phyloP scores from a whole-genome alignment of 2,888 invertebrate species.

The Venusia cambrica region DNA sequence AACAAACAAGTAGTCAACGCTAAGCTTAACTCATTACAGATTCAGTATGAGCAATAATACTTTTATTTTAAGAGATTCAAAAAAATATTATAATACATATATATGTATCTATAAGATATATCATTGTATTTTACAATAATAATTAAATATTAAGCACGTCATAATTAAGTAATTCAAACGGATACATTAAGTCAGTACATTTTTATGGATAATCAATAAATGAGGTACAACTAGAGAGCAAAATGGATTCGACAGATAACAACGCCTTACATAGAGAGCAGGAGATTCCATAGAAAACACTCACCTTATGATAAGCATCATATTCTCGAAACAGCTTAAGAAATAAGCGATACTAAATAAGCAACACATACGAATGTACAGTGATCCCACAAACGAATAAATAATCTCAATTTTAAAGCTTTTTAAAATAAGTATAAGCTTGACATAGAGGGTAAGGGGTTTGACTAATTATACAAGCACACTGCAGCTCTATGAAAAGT shows the following conservation, averaged over 20 bases:
- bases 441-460: constrained; percentile 48
- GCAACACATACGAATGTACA: constrained; percentile 44
- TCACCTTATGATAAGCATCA: constrained; percentile 40
- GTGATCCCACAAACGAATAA: constrained; percentile 65
- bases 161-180: constrained; percentile 19
- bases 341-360: constrained; percentile 41
- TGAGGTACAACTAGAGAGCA: constrained; percentile 71
- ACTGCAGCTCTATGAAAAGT: too few relatives aligned
- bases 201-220: constrained; percentile 42
- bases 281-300: too few relatives aligned
- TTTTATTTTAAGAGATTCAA: too few relatives aligned
- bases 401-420: constrained; percentile 80
- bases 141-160: constrained; percentile 42
- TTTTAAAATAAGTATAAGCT: constrained; percentile 63
- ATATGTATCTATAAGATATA: too few relatives aligned
- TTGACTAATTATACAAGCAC: too few relatives aligned
- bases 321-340: constrained; percentile 60
- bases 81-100: too few relatives aligned
- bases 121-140: constrained; percentile 15
- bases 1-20: constrained; percentile 12
- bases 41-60: too few relatives aligned
- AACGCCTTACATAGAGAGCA: too few relatives aligned
- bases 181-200: constrained; percentile 17
- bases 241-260: constrained; percentile 36
- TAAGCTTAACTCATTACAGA: constrained; percentile 16